phyloP scores from a whole-genome alignment of 2,797 vertebrate species.

The Salmo trutta region DNA sequence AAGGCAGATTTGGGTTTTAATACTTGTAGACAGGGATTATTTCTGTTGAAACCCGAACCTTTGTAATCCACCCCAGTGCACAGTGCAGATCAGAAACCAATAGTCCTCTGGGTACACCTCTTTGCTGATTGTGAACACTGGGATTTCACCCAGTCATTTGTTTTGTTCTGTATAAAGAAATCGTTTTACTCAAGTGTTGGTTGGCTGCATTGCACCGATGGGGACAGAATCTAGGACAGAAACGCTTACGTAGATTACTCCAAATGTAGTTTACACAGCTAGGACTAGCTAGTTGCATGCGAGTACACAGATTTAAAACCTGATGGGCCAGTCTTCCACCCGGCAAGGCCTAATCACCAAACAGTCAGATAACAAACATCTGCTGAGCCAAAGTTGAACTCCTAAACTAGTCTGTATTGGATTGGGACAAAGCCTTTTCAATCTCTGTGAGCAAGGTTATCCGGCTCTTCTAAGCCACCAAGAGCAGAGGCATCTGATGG shows the following conservation, averaged over 20 bases:
- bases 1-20: constrained; percentile 66
- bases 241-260: constrained; percentile 7
- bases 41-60: constrained; percentile 62
- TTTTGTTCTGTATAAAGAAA: constrained; percentile 5
- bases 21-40: constrained; percentile 51
- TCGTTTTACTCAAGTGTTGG: constrained; percentile 19
- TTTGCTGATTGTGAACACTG: constrained; percentile 37
- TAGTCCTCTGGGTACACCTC: constrained; percentile 20
- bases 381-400: constrained; percentile 1
- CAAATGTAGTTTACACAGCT: constrained; percentile 8
- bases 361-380: not conserved
- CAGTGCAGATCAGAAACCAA: constrained; percentile 14
- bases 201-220: constrained; percentile 40
- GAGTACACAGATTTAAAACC: constrained; percentile 12
- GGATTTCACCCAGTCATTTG: constrained; percentile 45
- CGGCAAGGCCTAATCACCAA: not conserved
- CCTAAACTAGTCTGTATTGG: not conserved
- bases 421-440: not conserved
- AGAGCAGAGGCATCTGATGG: not conserved
- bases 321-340: not conserved
- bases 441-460: not conserved
- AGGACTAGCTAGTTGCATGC: constrained; percentile 2
- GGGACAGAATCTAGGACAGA: constrained; percentile 29
- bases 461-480: not conserved
- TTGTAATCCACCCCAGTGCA: constrained; percentile 62